Conservation (phyloP, 1,140 invertebrate species). For the Pachypeltis micranthus region DNA sequence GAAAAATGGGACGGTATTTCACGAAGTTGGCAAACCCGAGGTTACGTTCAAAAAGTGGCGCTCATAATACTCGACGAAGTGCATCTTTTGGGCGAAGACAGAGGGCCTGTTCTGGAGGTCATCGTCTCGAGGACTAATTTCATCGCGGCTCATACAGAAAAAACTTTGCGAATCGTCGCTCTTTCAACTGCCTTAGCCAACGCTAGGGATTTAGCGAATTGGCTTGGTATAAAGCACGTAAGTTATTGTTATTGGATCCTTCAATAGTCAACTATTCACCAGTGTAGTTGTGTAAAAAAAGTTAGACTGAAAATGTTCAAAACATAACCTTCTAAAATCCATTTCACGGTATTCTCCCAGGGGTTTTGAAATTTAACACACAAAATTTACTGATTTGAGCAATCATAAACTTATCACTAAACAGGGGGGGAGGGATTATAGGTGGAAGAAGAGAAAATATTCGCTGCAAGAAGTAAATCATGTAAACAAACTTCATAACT, state of each 20-base stretch:
- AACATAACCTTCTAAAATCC: background rate
- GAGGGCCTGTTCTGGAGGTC: constrained; percentile 74
- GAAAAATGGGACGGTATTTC: constrained; percentile 99
- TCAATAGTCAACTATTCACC: background rate
- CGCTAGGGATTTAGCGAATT: constrained; percentile 90
- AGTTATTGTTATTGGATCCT: background rate
- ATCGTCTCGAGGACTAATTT: constrained; percentile 80
- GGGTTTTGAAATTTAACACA: no score
- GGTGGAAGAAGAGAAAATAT: no score
- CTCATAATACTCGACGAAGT: constrained; percentile 98
- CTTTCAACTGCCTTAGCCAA: constrained; percentile 96
- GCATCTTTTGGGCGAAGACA: constrained; percentile 84
- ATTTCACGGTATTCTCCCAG: no score
- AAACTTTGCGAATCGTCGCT: constrained; percentile 75
- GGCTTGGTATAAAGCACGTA: constrained; percentile 76
- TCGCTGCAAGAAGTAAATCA: no score
- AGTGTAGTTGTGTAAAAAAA: background rate
- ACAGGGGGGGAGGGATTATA: no score
- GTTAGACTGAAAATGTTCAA: background rate
- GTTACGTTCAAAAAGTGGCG: constrained; percentile 85
- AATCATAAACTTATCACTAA: no score
- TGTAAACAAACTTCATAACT: no score
- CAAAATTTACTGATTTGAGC: no score
- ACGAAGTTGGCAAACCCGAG: constrained; percentile 90
- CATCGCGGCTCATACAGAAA: constrained; percentile 73